Percentiles rank a stretch among this genome's conserved stretches.
Conservation (phyloP, 2,113 vertebrate genomes). For the Upupa epops region DNA sequence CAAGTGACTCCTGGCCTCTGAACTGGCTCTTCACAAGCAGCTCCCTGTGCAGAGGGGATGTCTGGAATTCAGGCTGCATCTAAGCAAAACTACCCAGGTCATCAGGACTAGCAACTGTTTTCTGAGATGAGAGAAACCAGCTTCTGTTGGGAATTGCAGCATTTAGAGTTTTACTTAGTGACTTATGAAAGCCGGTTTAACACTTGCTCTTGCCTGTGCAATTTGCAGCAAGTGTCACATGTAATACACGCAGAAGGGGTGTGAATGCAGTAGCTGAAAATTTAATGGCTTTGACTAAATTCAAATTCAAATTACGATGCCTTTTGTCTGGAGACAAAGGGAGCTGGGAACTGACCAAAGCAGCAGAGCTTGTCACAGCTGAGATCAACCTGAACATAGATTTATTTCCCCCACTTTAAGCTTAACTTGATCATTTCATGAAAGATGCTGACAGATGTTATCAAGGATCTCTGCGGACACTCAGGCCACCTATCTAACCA, state of each 20-base stretch:
- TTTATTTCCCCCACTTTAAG: too few species aligned
- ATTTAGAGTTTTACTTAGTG: neutral
- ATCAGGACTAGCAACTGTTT: neutral
- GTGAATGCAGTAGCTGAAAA: neutral
- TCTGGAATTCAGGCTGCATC: neutral
- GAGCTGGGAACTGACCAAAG: neutral
- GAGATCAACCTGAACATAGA: neutral
- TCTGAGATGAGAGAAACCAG: neutral
- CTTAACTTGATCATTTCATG: too few species aligned
- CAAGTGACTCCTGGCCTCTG: slow-evolving; percentile 20
- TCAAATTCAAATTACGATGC: neutral
- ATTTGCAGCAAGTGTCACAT: neutral
- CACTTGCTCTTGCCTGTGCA: neutral
- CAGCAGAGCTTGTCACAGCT: neutral
- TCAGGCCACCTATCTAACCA: neutral
- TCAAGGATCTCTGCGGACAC: neutral
- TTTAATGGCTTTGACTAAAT: neutral
- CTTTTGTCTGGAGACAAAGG: neutral
- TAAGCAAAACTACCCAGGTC: neutral
- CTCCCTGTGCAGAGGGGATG: neutral
- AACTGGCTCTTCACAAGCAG: neutral
- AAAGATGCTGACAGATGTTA: too few species aligned
- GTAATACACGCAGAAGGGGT: neutral
- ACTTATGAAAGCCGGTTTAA: neutral
- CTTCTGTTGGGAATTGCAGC: neutral